These are phyloP conservation scores for Budorcas taxicolor DNA, from an alignment of 2,113 vertebrate genomes.

Conservation along the genomic window DNA sequence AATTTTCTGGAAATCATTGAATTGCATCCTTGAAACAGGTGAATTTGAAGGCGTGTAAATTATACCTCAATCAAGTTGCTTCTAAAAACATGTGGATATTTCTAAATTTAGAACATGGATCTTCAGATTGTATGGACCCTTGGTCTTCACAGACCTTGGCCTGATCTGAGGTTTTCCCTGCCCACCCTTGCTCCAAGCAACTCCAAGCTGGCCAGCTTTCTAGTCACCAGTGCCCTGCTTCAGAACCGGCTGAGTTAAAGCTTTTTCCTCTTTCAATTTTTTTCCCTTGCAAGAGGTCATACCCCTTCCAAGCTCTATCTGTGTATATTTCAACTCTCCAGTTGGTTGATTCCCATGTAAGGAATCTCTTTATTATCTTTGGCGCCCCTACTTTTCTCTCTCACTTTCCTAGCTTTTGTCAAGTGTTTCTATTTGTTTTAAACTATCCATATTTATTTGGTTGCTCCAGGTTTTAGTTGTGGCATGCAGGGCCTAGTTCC, in stretches of 20 bases:
- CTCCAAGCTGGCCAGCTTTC: neutral
- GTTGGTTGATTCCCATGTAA: neutral
- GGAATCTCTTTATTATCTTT: neutral
- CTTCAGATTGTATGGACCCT: neutral
- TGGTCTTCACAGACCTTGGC: neutral
- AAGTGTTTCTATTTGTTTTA: neutral
- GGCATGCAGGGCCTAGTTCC: neutral
- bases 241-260: neutral
- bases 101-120: neutral
- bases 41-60: neutral
- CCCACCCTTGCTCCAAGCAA: neutral
- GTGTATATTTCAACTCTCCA: neutral
- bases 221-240: neutral
- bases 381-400: neutral
- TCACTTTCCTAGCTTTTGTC: neutral
- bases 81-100: neutral
- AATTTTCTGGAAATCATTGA: neutral
- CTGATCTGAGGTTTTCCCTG: neutral
- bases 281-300: neutral
- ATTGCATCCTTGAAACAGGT: neutral
- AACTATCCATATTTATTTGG: neutral
- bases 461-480: neutral
- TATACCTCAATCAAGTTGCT: neutral
- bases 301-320: neutral
- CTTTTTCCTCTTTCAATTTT: neutral